A percentile compares a stretch with the other conserved stretches of the same genome.
These are phyloP conservation scores for Junonia oenone DNA, from an alignment of 2,888 invertebrate genomes.

Conservation along the genomic window DNA sequence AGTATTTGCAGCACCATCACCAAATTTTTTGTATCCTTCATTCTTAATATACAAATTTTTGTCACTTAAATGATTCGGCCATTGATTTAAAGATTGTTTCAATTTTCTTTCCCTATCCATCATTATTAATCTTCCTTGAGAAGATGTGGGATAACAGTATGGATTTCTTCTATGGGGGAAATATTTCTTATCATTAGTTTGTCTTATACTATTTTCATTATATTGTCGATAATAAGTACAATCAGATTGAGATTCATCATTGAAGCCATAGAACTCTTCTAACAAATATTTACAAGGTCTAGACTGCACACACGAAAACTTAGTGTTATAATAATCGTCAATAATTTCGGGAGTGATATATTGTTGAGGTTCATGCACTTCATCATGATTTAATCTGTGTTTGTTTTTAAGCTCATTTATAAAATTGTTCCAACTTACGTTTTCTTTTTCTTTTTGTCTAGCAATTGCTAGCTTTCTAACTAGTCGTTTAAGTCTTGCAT, in stretches of 20 bases:
- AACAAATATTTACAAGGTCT: slow-evolving; percentile 37
- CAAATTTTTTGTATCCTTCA: slow-evolving; percentile 2
- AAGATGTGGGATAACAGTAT: slow-evolving; percentile 45
- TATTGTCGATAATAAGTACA: background rate
- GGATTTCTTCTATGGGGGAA: slow-evolving; percentile 30
- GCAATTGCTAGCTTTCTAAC: slow-evolving; percentile 43
- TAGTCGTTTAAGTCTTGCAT: slow-evolving; percentile 44
- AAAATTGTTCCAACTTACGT: slow-evolving; percentile 53
- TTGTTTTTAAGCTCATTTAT: slow-evolving; percentile 55
- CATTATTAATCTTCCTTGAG: slow-evolving; percentile 40
- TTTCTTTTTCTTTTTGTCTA: slow-evolving; percentile 48
- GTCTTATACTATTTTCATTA: background rate
- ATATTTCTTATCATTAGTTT: slow-evolving; percentile 1
- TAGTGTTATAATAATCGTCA: slow-evolving; percentile 37
- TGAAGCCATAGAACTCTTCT: slow-evolving; percentile 36
- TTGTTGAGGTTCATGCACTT: slow-evolving; percentile 8
- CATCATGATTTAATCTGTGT: slow-evolving; percentile 30
- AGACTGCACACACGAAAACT: slow-evolving; percentile 32
- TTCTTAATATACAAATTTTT: slow-evolving; percentile 5
- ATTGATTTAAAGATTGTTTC: slow-evolving; percentile 1
- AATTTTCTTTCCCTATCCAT: slow-evolving; percentile 35
- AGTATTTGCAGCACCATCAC: background rate
- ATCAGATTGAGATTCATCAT: slow-evolving; percentile 13
- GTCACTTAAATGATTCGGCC: slow-evolving; percentile 2
- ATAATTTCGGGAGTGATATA: slow-evolving; percentile 29